Base-by-base conservation (phyloP, 2,113 vertebrate species). In the Daboia siamensis region DNA sequence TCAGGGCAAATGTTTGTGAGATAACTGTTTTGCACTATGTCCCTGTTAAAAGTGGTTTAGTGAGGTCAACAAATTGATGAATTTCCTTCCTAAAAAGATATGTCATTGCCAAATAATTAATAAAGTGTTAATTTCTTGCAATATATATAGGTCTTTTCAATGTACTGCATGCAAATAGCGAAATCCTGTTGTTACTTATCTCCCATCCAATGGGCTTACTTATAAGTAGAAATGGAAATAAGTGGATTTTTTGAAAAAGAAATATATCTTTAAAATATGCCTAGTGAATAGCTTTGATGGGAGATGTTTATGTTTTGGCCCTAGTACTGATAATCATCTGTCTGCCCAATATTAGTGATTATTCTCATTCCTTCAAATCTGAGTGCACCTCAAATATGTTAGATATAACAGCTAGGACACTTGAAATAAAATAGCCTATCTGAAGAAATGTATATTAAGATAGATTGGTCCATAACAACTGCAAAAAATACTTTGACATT, bases 1-100 rank as follows among this genome's bases (percentile, higher is more conserved):
- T 98, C 98, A 96, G 94, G 96, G 97, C 98, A 99, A 98, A 99
- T 98, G 99, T 98, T 97, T 98, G 98, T 98, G 97, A 97, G 97
- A 97, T 98, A 96, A 97, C 97, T 98, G 97, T 97, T 97, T 97
- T 96, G 96, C 96, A 94, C 98, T 98, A 99, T 98, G 98, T 99
- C 98, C 98, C 98, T 97, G 95, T 94, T 97, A 97, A 98, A 99
- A 98, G 98, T 98, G 98, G 96, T 97, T 98, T 97, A 64, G 61
- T 91, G 95, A 98, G 98, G 98, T 98, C 98, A 98, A 96, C 96
- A 97, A 96, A 95, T 95, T 97, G 94, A 95, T 94, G 94, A 93
- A 96, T 87, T 91, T 93, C 87, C 93, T 94, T 94, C 93, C 87
- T 95, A 74, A 33, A 74, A 74, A 74, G n/a, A 33, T 17, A 74